Conservation (phyloP, 2,113 vertebrate genomes). For the Progne subis region DNA sequence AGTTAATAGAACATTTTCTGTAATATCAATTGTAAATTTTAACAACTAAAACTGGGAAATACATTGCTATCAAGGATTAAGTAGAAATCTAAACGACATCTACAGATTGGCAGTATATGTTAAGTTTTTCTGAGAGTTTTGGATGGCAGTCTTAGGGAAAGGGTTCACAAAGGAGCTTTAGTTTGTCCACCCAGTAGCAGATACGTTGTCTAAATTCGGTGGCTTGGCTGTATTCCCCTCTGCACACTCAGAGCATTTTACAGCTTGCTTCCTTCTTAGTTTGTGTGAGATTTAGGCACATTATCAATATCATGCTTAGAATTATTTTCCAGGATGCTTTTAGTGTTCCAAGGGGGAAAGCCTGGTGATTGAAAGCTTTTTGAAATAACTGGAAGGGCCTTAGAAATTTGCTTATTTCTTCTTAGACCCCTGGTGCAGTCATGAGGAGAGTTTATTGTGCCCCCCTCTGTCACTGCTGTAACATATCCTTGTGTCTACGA, state of each 20-base stretch:
- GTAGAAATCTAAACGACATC: not conserved
- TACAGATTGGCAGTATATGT: not conserved
- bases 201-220: not conserved
- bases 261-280: not conserved
- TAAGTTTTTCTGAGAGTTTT: not conserved
- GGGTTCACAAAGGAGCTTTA: not conserved
- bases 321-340: not conserved
- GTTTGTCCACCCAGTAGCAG: not conserved
- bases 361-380: not conserved
- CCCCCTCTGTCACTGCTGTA: not conserved
- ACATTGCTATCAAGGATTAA: not conserved
- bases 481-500: not conserved
- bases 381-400: not conserved
- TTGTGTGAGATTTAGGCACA: not conserved
- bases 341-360: slow-evolving; percentile 17
- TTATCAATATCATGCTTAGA: not conserved
- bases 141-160: not conserved
- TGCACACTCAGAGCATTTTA: not conserved
- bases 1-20: not conserved
- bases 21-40: not conserved
- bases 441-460: not conserved
- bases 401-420: not conserved
- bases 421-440: not conserved
- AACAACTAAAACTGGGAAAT: not conserved
- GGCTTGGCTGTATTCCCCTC: not conserved